phyloP scores from a whole-genome alignment of 2,888 invertebrate species.

The Melipona bicolor region DNA sequence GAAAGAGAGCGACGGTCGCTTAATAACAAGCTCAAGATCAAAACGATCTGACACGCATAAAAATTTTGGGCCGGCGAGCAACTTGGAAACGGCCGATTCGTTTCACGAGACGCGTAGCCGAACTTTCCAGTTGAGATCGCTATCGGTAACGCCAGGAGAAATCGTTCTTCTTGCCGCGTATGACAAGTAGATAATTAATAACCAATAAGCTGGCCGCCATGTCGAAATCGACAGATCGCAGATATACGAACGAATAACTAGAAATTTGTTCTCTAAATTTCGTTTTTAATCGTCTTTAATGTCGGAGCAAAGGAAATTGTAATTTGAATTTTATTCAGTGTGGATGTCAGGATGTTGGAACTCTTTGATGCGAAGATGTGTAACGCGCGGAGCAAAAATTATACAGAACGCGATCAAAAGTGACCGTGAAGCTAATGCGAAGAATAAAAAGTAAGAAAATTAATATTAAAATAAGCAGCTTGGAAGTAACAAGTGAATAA shows the following conservation, averaged over 20 bases:
- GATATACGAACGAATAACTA: slow-evolving; percentile 51
- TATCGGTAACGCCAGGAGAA: slow-evolving; percentile 68
- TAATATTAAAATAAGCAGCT: too few relatives aligned
- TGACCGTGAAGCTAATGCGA: too few relatives aligned
- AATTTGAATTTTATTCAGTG: too few relatives aligned
- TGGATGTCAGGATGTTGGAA: too few relatives aligned
- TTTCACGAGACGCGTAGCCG: slow-evolving; percentile 56
- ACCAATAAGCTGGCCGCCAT: slow-evolving; percentile 55
- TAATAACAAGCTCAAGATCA: slow-evolving; percentile 36
- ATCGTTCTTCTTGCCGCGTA: slow-evolving; percentile 63
- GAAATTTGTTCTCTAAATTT: neutral
- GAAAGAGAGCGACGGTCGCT: slow-evolving; percentile 13
- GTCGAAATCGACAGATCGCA: slow-evolving; percentile 63
- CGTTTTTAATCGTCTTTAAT: too few relatives aligned
- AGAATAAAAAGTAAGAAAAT: too few relatives aligned
- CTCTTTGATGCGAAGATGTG: too few relatives aligned
- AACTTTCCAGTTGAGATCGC: slow-evolving; percentile 68
- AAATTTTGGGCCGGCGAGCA: slow-evolving; percentile 50
- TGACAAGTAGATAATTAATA: slow-evolving; percentile 67
- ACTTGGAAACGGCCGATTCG: slow-evolving; percentile 49
- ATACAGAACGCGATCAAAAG: too few relatives aligned
- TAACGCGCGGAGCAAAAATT: too few relatives aligned
- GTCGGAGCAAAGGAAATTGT: too few relatives aligned
- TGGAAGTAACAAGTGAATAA: too few relatives aligned
- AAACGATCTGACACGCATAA: slow-evolving; percentile 38